Evolutionary conservation across 2,797 vertebrate genomes (phyloP).

Genomic region (Cirrhinus mrigala): DNA sequence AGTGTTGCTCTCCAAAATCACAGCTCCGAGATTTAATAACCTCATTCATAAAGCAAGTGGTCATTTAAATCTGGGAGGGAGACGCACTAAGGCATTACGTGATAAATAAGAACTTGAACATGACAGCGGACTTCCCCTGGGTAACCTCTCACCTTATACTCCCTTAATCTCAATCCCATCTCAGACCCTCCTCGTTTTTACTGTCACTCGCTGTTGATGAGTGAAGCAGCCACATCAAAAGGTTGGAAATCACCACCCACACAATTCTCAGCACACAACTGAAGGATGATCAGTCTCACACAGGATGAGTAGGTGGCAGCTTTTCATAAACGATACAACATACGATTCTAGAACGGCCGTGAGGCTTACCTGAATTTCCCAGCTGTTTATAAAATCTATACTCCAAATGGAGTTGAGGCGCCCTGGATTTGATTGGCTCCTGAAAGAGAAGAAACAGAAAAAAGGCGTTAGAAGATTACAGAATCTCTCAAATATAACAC

Average conservation of each 20-base stretch:
- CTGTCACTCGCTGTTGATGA: slow-evolving; percentile 29
- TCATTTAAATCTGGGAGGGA: background rate
- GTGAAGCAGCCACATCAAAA: slow-evolving; percentile 63
- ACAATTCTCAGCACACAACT: slow-evolving; percentile 60
- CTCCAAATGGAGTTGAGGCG: slow-evolving; percentile 97
- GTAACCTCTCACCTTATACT: slow-evolving; percentile 17
- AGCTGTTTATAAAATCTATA: slow-evolving; percentile 99
- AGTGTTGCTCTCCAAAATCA: background rate
- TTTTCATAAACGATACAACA: slow-evolving; percentile 38
- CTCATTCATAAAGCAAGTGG: slow-evolving; percentile 7
- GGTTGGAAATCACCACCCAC: slow-evolving; percentile 52
- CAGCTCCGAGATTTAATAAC: slow-evolving; percentile 13
- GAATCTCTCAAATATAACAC: background rate
- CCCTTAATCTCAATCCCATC: slow-evolving; percentile 32
- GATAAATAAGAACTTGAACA: slow-evolving; percentile 10
- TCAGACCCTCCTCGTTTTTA: slow-evolving; percentile 21
- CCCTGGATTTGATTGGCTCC: slow-evolving; percentile 98
- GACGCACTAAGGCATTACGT: background rate
- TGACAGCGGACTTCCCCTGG: background rate
- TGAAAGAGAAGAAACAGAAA: slow-evolving; percentile 70
- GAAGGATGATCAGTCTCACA: slow-evolving; percentile 3
- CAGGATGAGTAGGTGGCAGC: slow-evolving; percentile 19
- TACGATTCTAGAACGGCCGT: background rate
- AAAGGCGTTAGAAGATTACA: slow-evolving; percentile 2
- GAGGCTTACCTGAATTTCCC: slow-evolving; percentile 89